Base-by-base conservation (phyloP, 1,140 invertebrate species). In the Pinna nobilis region DNA sequence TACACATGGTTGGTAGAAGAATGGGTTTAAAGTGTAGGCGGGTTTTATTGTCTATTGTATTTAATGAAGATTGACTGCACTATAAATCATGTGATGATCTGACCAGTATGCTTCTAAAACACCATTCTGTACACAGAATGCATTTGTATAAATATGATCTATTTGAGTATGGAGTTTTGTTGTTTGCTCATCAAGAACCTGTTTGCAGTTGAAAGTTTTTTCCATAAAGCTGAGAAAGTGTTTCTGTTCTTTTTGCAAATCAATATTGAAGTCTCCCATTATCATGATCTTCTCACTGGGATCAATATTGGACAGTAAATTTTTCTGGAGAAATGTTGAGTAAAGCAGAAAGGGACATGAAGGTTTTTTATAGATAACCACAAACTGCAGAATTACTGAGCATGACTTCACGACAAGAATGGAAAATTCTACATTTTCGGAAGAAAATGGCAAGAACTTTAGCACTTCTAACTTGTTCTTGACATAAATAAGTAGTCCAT, bases 191-290 rank as follows among this genome's bases (percentile, higher is more conserved):
- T 20, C 15, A 37, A 63, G 32, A 25, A 28, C 25, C 20, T 63
- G 59, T 18, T 37, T 37, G 59, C 59, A 63, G 37, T 18, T 20
- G 25, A 63, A 63, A 2, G 32, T 25, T 41, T 63, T 44, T 39
- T 39, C 37, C 57, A 60, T 60, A 20, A 60, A 60, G 33, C 6
- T 6, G 23, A 60, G 57, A n/a, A 60, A 18, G 33, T n/a, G 32
- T 60, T 60, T 60, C 13, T 60, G 28, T 37, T 60, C 2, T n/a
- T 60, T 60, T 32, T 33, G 6, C 57, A 60, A 28, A 60, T 60
- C 57, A 60, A 37, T 60, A 60, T 60, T 60, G 33, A 60, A 37
- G 57, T 60, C 57, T 60, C 57, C 57, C 7, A 60, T 33, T 32
- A 60, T 60, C 6, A 60, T 32, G 15, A 60, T 28, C 7, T 60